Evolutionary conservation across 2,113 vertebrate genomes (phyloP), one percentile per base, ranked within the genome.

Genomic region (Scophthalmus maximus): DNA sequence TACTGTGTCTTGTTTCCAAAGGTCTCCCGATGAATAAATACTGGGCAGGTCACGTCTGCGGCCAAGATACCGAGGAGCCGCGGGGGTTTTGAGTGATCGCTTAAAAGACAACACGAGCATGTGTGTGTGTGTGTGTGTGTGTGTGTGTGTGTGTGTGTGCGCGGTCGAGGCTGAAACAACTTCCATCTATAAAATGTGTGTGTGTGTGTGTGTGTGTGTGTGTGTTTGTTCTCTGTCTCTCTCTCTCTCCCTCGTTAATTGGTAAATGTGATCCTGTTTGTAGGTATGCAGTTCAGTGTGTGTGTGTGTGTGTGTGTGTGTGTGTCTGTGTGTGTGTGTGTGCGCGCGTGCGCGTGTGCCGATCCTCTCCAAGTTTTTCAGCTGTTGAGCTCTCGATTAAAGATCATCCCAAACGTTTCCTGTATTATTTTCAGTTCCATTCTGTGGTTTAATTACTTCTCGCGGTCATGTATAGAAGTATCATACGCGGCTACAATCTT

Each of bases 1-100:
- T 59, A 55, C 78, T 67, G 78, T 59, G 67, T 85, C 82, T 87
- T 68, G 38, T 82, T 86, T 81, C 79, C 73, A 86, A 87, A 88
- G 82, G 84, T 90, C 85, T 85, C 73, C 78, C 53, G 72, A 49
- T 82, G 58, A 89, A 89, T 88, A 85, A 81, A 85, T 86, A 88
- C 79, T 68, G 14, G 66, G 42, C 59, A 74, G 84, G 85, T 90
- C 79, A 89, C 66, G 69, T 69, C 44, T 18, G 60, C 26, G 18
- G 72, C 38, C 36, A 20, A 42, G 71, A 50, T 40, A 20, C 34
- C 58, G 1, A 17, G n/a, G 15, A 53, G 61, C 58, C 62, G 34
- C 25, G 50, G 38, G 51, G 46, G 46, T 23, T n/a, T n/a, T 61
- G 50, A 51, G 23, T 30, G 50, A 55, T 38, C 17, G 15, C n/a